A percentile compares a stretch with the other conserved stretches of the same genome.
These are phyloP conservation scores for Coendou prehensilis DNA, from an alignment of 2,797 vertebrate genomes.

Conservation along the genomic window DNA sequence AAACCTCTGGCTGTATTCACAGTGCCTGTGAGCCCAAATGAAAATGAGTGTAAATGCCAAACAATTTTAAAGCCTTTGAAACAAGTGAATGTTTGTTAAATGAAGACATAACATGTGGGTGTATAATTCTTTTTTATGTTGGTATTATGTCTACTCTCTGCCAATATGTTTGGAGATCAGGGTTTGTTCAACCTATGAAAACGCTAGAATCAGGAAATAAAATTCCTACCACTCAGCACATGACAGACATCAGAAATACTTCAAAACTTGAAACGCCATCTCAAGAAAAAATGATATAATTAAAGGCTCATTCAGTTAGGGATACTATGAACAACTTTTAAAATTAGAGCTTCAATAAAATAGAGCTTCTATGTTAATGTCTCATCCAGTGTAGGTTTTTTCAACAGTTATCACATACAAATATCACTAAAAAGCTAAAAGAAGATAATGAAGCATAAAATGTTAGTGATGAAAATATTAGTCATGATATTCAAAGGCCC, in stretches of 20 bases:
- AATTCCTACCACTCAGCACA: conserved; percentile 31
- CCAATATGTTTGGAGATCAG: not conserved
- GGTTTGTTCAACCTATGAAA: conserved; percentile 26
- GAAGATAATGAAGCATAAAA: conserved; percentile 42
- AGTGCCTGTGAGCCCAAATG: conserved; percentile 19
- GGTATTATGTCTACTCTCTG: not conserved
- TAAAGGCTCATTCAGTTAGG: conserved; percentile 1
- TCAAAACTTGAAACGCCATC: conserved; percentile 29
- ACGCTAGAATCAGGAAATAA: conserved; percentile 36
- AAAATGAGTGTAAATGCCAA: conserved; percentile 49
- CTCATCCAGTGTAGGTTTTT: not conserved
- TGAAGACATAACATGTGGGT: not conserved
- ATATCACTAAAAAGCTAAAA: conserved; percentile 34
- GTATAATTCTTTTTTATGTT: conserved; percentile 60
- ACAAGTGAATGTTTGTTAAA: conserved; percentile 27
- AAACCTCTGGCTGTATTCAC: conserved; percentile 45
- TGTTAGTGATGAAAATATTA: conserved; percentile 32
- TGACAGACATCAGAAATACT: not conserved
- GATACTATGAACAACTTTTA: not conserved
- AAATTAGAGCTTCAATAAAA: not conserved
- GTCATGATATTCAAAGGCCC: not conserved
- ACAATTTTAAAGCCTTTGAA: conserved; percentile 47
- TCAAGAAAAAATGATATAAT: conserved; percentile 15
- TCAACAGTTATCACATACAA: conserved; percentile 17
- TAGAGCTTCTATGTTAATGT: conserved; percentile 2